Conservation (phyloP, 2,113 vertebrate genomes). For the Crotalus helleri region DNA sequence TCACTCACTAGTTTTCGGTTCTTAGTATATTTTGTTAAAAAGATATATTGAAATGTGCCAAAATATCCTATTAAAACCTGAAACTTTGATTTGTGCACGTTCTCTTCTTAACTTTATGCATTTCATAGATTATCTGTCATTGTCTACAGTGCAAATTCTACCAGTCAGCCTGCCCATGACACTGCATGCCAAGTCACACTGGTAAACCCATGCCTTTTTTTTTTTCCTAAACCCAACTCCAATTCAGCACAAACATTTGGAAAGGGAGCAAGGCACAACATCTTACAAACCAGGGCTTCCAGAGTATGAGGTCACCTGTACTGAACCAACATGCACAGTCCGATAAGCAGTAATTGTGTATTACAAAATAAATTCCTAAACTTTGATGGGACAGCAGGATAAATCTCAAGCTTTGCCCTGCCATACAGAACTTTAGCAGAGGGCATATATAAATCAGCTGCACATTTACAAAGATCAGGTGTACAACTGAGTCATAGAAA, state of each 20-base stretch:
- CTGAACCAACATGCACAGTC: background rate
- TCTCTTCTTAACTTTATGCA: background rate
- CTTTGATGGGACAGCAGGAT: background rate
- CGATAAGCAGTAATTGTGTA: background rate
- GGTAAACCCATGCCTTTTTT: background rate
- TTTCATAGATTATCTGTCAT: background rate
- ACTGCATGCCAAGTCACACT: background rate
- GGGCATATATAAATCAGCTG: background rate
- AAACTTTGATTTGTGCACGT: background rate
- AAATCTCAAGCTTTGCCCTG: background rate
- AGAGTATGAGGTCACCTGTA: background rate
- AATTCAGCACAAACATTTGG: background rate
- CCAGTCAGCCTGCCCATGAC: background rate
- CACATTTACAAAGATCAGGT: background rate
- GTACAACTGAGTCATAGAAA: background rate
- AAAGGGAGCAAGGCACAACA: background rate
- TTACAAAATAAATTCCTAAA: background rate
- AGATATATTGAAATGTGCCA: background rate
- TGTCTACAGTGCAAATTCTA: background rate
- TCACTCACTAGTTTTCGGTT: background rate
- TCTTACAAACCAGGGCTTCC: background rate
- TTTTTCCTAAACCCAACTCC: background rate
- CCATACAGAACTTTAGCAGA: background rate
- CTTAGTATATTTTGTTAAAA: background rate
- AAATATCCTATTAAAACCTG: background rate